These are phyloP conservation scores for Porites evermanni DNA, from an alignment of 92 coral and sea anemone genomes.

Conservation along the genomic window DNA sequence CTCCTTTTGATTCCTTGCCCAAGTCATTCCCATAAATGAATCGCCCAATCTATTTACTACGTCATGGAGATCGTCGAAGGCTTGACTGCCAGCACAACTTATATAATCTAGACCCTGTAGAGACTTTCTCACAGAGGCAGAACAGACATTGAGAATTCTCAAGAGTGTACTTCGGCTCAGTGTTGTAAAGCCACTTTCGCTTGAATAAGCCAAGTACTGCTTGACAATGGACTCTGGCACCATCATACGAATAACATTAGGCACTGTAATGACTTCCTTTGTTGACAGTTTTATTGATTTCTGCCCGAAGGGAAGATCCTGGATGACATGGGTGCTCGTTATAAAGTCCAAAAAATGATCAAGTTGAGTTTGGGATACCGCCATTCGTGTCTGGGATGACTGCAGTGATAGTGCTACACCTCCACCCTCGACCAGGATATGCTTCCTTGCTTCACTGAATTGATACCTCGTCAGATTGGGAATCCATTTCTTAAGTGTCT, in stretches of 20 bases:
- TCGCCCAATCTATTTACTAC: constrained; percentile 38
- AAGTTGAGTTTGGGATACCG: constrained; percentile 35
- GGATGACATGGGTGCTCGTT: constrained; percentile 56
- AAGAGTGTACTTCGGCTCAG: constrained; percentile 55
- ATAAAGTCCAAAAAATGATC: constrained; percentile 63
- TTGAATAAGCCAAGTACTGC: constrained; percentile 56
- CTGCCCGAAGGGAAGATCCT: constrained; percentile 70
- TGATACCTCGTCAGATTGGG: constrained; percentile 43
- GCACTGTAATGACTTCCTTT: constrained; percentile 59
- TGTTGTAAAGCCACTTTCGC: constrained; percentile 51
- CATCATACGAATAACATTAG: constrained; percentile 58
- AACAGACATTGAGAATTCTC: constrained; percentile 43
- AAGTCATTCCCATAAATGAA: constrained; percentile 44
- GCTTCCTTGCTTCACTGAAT: constrained; percentile 54
- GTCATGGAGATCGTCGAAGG: constrained; percentile 33
- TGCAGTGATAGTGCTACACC: constrained; percentile 47
- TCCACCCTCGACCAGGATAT: constrained; percentile 52
- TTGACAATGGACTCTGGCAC: constrained; percentile 58
- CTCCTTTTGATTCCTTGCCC: constrained; percentile 46
- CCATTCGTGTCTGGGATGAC: constrained; percentile 48
- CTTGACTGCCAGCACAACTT: constrained; percentile 49
- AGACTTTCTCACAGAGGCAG: constrained; percentile 63
- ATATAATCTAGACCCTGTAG: constrained; percentile 61
- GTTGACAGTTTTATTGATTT: constrained; percentile 53
- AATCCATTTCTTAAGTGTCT: constrained; percentile 43